phyloP scores from a whole-genome alignment of 2,797 vertebrate species.

The Garrulus glandarius region DNA sequence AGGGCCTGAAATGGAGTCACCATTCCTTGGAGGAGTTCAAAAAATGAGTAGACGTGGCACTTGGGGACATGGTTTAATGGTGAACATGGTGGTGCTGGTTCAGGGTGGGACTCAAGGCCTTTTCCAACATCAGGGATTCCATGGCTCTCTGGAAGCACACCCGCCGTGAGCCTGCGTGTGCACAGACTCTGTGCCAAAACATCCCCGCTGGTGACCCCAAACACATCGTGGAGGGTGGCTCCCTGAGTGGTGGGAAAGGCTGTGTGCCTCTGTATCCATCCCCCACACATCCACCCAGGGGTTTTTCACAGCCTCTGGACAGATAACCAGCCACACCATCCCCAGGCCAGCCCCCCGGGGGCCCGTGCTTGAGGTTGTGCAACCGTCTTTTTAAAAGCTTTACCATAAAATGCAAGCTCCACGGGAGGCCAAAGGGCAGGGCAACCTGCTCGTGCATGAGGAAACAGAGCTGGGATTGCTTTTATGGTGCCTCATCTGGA shows the following conservation, averaged over 20 bases:
- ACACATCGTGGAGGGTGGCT: neutral
- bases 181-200: neutral
- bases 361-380: neutral
- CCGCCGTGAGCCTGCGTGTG: neutral
- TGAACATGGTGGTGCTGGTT: neutral
- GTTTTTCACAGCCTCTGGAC: neutral
- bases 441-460: neutral
- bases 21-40: neutral
- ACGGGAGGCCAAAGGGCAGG: neutral
- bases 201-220: neutral
- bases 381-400: neutral
- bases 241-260: neutral
- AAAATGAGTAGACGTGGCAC: neutral
- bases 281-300: neutral
- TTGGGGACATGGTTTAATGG: neutral
- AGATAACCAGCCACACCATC: neutral
- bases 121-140: neutral
- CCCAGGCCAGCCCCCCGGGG: neutral
- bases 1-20: neutral
- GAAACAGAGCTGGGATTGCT: neutral
- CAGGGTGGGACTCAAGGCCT: neutral
- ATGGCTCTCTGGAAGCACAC: neutral
- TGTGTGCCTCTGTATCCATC: accelerated
- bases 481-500: neutral
- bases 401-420: neutral